These are phyloP conservation scores for Microcaecilia unicolor DNA, from an alignment of 2,797 vertebrate species.

Conservation along the genomic window DNA sequence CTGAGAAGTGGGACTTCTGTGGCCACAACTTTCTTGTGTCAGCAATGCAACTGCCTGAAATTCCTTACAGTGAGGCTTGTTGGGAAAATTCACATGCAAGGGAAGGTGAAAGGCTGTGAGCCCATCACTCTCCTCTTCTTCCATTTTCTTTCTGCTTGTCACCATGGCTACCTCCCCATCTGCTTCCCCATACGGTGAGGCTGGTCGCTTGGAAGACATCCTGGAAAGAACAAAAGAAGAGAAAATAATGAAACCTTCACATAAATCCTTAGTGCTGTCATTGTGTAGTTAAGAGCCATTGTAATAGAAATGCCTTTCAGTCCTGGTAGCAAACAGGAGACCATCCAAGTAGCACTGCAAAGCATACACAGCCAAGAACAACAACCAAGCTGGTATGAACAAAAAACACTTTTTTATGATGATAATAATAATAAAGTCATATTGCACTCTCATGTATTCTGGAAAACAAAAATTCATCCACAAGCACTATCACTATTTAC, in stretches of 20 bases:
- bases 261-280: conserved; percentile 76
- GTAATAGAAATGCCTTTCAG: conserved; percentile 74
- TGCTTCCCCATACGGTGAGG: conserved; percentile 99
- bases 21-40: conserved; percentile 67
- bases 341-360: conserved; percentile 70
- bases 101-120: conserved; percentile 97
- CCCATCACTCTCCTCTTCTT: conserved; percentile 89
- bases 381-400: conserved; percentile 73
- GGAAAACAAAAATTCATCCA: conserved; percentile 64
- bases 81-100: conserved; percentile 88
- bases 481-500: conserved; percentile 46
- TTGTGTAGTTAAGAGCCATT: conserved; percentile 71
- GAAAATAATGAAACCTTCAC: conserved; percentile 78
- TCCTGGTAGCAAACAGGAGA: conserved; percentile 67
- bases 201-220: conserved; percentile 99
- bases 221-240: conserved; percentile 85
- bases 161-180: conserved; percentile 99
- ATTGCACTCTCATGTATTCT: conserved; percentile 55
- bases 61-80: conserved; percentile 82
- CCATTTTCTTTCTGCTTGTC: conserved; percentile 98
- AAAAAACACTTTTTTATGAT: conserved; percentile 68
- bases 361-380: conserved; percentile 64
- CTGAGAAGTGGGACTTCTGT: conserved; percentile 83
- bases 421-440: conserved; percentile 73
- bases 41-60: conserved; percentile 68